These are phyloP conservation scores for Stenchaetothrips biformis DNA, from an alignment of 2,888 invertebrate species.

Conservation along the genomic window DNA sequence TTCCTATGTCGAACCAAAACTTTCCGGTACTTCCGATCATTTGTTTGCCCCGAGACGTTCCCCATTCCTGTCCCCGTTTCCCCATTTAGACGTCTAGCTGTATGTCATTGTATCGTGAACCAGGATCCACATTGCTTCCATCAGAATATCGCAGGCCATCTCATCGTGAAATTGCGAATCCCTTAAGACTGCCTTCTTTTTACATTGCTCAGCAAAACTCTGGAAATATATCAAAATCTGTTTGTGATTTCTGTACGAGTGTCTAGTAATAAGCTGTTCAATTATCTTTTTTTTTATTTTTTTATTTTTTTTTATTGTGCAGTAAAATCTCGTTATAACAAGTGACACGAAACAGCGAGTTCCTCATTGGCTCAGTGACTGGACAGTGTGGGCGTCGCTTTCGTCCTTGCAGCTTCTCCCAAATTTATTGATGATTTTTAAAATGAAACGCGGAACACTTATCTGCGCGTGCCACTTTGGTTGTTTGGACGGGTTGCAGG, in stretches of 20 bases:
- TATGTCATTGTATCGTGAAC: too few relatives aligned
- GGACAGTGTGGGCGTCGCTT: not conserved
- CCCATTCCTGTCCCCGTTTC: constrained; percentile 26
- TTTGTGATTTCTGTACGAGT: not conserved
- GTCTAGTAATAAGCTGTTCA: not conserved
- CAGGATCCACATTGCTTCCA: too few relatives aligned
- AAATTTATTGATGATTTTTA: constrained; percentile 4
- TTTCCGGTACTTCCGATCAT: too few relatives aligned
- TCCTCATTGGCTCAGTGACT: not conserved
- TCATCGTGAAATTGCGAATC: too few relatives aligned
- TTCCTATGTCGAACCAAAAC: not conserved
- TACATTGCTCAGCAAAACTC: not conserved
- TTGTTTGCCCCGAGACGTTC: too few relatives aligned
- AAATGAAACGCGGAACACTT: not conserved
- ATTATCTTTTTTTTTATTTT: not conserved
- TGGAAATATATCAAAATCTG: not conserved
- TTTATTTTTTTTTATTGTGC: not conserved
- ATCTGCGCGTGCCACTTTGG: not conserved
- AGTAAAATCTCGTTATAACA: constrained; percentile 25
- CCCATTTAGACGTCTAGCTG: too few relatives aligned
- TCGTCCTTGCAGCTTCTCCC: not conserved
- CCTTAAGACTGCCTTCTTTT: not conserved
- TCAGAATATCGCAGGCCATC: too few relatives aligned
- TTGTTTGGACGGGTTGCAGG: constrained; percentile 14
- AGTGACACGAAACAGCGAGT: constrained; percentile 9